Evolutionary conservation across 2,113 vertebrate genomes (phyloP), one percentile per base, ranked within the genome.

Genomic region (Mirza zaza): DNA sequence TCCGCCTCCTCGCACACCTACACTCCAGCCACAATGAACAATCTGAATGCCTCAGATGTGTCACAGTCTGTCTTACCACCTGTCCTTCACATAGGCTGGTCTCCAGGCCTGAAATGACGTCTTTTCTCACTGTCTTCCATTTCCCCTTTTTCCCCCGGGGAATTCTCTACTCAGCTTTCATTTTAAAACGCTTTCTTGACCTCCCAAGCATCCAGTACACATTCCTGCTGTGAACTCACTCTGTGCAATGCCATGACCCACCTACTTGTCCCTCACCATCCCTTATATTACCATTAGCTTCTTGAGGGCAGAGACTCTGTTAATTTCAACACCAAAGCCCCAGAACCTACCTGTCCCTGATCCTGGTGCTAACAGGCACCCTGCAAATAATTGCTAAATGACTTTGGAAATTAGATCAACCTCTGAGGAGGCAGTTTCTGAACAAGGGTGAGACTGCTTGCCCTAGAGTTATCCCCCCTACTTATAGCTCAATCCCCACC

Each of bases 201-300:
- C 59, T 68, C 25, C 17, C 55, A n/a, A 13, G 42, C 8, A 50
- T 5, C 57, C 68, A 59, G 39, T 7, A 3, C n/a, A 36, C 3
- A 1, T 15, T 52, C 10, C 39, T 27, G 3, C 1, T 2, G 3
- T 15, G 13, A 36, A 68, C 11, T 11, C 39, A 13, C 32, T 48
- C 50, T 1, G 8, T 23, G 7, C 5, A 2, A 1, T 29, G 1
- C 8, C 36, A 20, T 1, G 8, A 55, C 75, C 42, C 57, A 76
- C 68, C 70, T 15, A 14, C 42, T 48, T 36, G 29, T 65, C 39
- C 55, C 36, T 87, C 29, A 23, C 61, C 2, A 34, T 39, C 36
- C 76, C 18, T 12, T 0, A 9, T 0, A 0, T 6, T 20, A 52
- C 39, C 18, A 15, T 67, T 57, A 61, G 39, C 68, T 29, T 88